Evolutionary conservation across 2,888 invertebrate species (phyloP), one percentile per base, ranked within the genome.

Genomic region (Lithodes maja): DNA sequence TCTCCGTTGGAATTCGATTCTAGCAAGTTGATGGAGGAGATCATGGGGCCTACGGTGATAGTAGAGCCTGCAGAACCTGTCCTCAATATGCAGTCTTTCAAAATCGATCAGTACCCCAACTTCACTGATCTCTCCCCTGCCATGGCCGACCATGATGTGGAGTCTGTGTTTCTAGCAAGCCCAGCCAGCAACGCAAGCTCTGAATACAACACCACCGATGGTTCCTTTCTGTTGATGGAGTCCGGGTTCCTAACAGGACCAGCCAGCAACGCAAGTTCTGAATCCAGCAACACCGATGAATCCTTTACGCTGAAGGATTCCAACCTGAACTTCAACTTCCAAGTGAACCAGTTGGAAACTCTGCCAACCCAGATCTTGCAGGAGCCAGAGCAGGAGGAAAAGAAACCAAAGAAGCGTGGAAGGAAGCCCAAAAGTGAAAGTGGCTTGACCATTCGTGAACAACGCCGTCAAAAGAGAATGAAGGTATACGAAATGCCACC

Each of bases 401-500:
- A 5, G 17, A 71, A 71, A n/a, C 81, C 81, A 49, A 55, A 61
- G 61, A 81, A 33, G 15, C 81, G 81, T 49, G 81, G 81, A 9
- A 17, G 81, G 49, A 81, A 81, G 49, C 61, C 49, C 81, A 55
- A 61, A 50, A 61, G 52, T 61, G 33, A 49, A 2, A 49, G 17
- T 17, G 81, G 81, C 3, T 7, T 3, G 1, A 52, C 49, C 61
- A 5, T 2, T 0, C 55, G 81, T n/a, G 33, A 61, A 55, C 17
- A 3, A 7, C 81, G 81, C 17, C 61, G 55, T 49, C 55, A 55
- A 49, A 55, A 17, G 61, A 17, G 7, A 17, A 50, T 9, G 7
- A 81, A 81, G 9, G 81, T 81, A 12, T 81, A 81, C n/a, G 68
- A 81, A 50, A 81, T 81, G 81, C 52, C 5, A 0, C 81, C 81